Base-by-base conservation (phyloP, 2,888 invertebrate species). In the Metacarcinus magister region DNA sequence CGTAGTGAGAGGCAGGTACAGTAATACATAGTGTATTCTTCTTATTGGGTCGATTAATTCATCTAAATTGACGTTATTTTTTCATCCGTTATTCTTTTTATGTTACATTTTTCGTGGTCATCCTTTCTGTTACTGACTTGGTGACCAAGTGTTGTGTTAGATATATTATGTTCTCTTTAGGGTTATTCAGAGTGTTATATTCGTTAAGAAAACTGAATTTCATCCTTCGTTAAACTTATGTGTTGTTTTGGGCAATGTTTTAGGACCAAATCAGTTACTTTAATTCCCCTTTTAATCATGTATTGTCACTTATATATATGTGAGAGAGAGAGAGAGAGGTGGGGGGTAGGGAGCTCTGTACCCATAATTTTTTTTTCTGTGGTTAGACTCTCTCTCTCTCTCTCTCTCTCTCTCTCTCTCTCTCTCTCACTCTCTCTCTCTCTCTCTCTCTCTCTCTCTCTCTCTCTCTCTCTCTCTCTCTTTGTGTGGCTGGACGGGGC, bases 281-380 rank as follows among this genome's bases (percentile, higher is more conserved):
- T 32, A 28, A 82, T 82, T 32, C 13, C 54, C n/a, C n/a, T 8
- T 67, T n/a, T 82, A 32, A 28, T 28, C 82, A 8, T 82, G 28
- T 32, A 82, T n/a, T 13, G 82, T 32, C 82, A 82, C 82, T 32
- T 1, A 32, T 28, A 4, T 82, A 8, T 32, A 23, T 82, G 28
- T 32, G n/a, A 67, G 67, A 67, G 67, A 67, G 67, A 67, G 67
- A 67, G 67, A 67, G 67, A 67, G 67, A 67, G 67, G 67, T 23
- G 67, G 23, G 67, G 23, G 67, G 23, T 19, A 67, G 67, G 23
- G 67, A 67, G 60, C 2, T 82, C 82, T 13, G 82, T 32, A 32
- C 2, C 5, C n/a, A 13, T 67, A 0, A 0, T 82, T 82, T 82
- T 32, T 82, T 82, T 32, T 82, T 32, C 28, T 82, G 32, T 82